These are phyloP conservation scores for Strigamia transsilvanica DNA, from an alignment of 2,888 invertebrate species.

Conservation along the genomic window DNA sequence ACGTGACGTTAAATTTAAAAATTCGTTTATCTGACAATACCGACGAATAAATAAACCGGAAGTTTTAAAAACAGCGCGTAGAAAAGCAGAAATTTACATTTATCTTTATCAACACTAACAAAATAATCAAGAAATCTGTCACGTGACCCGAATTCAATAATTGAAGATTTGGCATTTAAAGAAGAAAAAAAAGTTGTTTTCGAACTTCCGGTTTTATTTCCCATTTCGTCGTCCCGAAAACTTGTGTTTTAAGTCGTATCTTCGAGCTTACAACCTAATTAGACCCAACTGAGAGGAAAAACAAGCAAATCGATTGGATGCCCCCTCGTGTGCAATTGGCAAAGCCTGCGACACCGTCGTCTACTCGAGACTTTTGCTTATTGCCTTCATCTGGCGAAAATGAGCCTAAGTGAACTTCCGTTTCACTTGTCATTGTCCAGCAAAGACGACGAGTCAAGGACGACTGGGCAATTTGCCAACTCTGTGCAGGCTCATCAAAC, in stretches of 20 bases:
- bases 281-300: slow-evolving; percentile 10
- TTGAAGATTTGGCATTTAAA: not conserved
- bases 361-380: slow-evolving; percentile 9
- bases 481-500: slow-evolving; percentile 3
- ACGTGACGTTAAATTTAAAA: too few species aligned
- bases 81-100: too few species aligned
- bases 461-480: slow-evolving; percentile 33
- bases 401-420: slow-evolving; percentile 34
- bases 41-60: too few species aligned
- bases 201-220: slow-evolving; percentile 7
- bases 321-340: slow-evolving; percentile 11
- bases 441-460: not conserved
- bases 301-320: slow-evolving; percentile 28
- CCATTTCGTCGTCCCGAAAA: not conserved
- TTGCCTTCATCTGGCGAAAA: slow-evolving; percentile 28
- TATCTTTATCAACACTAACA: too few species aligned
- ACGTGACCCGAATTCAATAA: too few species aligned
- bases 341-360: slow-evolving; percentile 1
- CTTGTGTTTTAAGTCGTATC: slow-evolving; percentile 11
- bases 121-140: too few species aligned
- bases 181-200: not conserved
- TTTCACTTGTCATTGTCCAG: slow-evolving; percentile 31
- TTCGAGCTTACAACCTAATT: not conserved
- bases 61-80: too few species aligned
- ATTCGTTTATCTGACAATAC: too few species aligned